Evolutionary conservation across 2,888 invertebrate genomes (phyloP).

Genomic region (Chrysolina oricalcia): DNA sequence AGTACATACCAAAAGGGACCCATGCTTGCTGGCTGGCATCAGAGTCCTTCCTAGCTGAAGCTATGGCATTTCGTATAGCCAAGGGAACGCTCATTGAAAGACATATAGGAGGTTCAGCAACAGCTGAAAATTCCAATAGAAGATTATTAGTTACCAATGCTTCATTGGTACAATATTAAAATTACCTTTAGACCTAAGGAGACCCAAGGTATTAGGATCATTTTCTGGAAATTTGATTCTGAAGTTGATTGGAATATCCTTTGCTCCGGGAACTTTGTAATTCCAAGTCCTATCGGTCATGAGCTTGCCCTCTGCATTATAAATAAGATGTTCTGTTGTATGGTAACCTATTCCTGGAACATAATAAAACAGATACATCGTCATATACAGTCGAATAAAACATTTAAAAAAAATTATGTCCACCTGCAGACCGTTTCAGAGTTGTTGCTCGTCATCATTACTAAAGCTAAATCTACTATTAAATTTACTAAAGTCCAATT

Average conservation of each 20-base stretch:
- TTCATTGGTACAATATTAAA: background rate
- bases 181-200: slow-evolving; percentile 83
- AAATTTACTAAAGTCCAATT: too few relatives aligned
- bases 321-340: slow-evolving; percentile 79
- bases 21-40: slow-evolving; percentile 75
- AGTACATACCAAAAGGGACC: slow-evolving; percentile 75
- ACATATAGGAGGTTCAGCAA: slow-evolving; percentile 75
- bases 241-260: too few relatives aligned
- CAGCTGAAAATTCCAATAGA: slow-evolving; percentile 67
- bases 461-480: too few relatives aligned
- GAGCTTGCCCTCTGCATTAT: slow-evolving; percentile 78
- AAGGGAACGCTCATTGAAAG: slow-evolving; percentile 73
- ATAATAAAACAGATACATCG: too few relatives aligned
- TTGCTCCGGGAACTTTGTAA: slow-evolving; percentile 71
- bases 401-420: too few relatives aligned
- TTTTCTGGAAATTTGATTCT: slow-evolving; percentile 71
- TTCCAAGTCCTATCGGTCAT: slow-evolving; percentile 88
- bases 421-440: too few relatives aligned
- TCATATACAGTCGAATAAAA: too few relatives aligned
- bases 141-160: too few relatives aligned
- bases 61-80: slow-evolving; percentile 81
- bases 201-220: slow-evolving; percentile 78
- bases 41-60: slow-evolving; percentile 79
- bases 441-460: too few relatives aligned
- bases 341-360: slow-evolving; percentile 77